Conservation (phyloP, 2,888 invertebrate genomes). For the Archips crataeganus region DNA sequence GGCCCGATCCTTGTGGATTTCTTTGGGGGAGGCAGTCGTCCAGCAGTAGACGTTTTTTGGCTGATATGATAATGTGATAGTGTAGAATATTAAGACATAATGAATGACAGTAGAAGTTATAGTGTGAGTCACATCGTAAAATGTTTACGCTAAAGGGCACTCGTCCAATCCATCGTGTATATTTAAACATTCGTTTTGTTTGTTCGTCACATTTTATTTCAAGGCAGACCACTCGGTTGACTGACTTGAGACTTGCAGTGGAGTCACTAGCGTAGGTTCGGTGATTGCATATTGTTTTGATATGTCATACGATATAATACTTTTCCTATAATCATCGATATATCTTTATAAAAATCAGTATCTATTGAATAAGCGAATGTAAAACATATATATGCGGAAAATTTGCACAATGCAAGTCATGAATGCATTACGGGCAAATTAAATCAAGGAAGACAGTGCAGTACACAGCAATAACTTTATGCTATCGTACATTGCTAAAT, state of each 20-base stretch:
- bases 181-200: conserved; percentile 44
- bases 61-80: no score
- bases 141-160: conserved; percentile 35
- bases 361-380: neutral
- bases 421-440: no score
- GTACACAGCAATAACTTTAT: no score
- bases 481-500: no score
- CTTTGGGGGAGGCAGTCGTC: no score
- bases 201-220: conserved; percentile 38
- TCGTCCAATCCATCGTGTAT: conserved; percentile 33
- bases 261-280: neutral
- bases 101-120: conserved; percentile 15
- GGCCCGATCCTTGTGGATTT: no score
- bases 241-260: conserved; percentile 46
- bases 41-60: no score
- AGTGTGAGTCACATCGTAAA: conserved; percentile 31
- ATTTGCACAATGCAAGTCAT: no score
- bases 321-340: neutral
- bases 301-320: neutral
- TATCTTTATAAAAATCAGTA: neutral
- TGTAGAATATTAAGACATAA: conserved; percentile 6
- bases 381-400: no score
- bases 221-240: conserved; percentile 10
- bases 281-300: neutral
- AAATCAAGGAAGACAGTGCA: no score